Percentiles rank a stretch among this genome's conserved stretches.
Evolutionary conservation across 1,140 invertebrate genomes (phyloP).

Genomic region (Archegozetes longisetosus): DNA sequence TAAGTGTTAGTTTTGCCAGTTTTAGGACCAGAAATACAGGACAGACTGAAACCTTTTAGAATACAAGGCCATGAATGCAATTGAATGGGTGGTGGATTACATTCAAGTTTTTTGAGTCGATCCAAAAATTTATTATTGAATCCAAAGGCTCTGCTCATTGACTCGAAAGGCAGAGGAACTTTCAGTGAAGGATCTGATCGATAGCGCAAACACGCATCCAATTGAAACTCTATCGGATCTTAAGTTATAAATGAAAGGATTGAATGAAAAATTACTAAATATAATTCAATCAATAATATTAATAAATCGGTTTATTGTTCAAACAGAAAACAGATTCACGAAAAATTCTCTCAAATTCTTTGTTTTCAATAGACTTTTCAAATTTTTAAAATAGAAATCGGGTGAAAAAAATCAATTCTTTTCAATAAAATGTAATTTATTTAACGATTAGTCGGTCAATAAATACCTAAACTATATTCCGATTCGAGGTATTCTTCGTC

Average conservation of each 20-base stretch:
- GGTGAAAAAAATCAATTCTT: too few species aligned
- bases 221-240: too few species aligned
- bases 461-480: neutral
- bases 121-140: neutral
- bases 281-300: too few species aligned
- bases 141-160: neutral
- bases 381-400: too few species aligned
- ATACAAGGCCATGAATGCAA: neutral
- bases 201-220: too few species aligned
- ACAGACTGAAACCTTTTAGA: neutral
- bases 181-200: too few species aligned
- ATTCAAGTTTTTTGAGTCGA: neutral
- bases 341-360: too few species aligned
- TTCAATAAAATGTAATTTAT: neutral
- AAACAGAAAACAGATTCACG: neutral
- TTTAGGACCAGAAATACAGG: neutral
- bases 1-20: conserved; percentile 1
- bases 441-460: too few species aligned
- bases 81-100: neutral
- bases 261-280: too few species aligned
- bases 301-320: neutral
- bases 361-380: too few species aligned
- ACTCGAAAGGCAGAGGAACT: neutral
- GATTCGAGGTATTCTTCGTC: neutral
- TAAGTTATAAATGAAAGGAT: too few species aligned